Conservation (phyloP, 2,797 vertebrate species). For the Intellagama lesueurii region DNA sequence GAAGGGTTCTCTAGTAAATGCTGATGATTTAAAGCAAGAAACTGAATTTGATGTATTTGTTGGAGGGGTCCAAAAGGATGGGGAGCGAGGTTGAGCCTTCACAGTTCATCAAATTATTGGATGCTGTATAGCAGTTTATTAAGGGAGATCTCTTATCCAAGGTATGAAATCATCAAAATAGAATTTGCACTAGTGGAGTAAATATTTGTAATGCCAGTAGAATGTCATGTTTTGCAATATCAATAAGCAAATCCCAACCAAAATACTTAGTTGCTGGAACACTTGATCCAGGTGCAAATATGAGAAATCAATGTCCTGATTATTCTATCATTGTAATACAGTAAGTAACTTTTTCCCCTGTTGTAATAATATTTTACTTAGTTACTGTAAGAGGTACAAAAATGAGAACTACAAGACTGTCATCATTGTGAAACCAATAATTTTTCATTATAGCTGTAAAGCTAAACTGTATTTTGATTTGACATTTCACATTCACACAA, state of each 20-base stretch:
- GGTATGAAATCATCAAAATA: neutral
- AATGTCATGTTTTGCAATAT: neutral
- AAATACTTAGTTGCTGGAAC: neutral
- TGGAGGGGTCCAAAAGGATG: no score
- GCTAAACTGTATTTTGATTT: neutral
- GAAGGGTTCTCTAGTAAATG: no score
- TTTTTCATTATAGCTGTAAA: neutral
- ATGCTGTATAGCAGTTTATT: neutral
- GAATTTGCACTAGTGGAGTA: neutral
- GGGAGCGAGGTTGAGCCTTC: no score
- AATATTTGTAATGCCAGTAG: neutral
- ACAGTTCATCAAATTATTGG: neutral
- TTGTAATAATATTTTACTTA: no score
- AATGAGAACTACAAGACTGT: neutral
- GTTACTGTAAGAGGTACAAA: neutral
- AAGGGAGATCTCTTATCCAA: neutral
- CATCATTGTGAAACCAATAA: neutral
- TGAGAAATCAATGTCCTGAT: neutral
- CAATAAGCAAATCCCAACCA: neutral
- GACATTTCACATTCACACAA: neutral
- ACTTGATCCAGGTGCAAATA: neutral
- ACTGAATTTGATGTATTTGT: no score
- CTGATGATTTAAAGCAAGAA: no score
- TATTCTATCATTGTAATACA: no score
- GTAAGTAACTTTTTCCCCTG: no score